Evolutionary conservation across 2,888 invertebrate species (phyloP).

Genomic region (Cerceris ruficornis): DNA sequence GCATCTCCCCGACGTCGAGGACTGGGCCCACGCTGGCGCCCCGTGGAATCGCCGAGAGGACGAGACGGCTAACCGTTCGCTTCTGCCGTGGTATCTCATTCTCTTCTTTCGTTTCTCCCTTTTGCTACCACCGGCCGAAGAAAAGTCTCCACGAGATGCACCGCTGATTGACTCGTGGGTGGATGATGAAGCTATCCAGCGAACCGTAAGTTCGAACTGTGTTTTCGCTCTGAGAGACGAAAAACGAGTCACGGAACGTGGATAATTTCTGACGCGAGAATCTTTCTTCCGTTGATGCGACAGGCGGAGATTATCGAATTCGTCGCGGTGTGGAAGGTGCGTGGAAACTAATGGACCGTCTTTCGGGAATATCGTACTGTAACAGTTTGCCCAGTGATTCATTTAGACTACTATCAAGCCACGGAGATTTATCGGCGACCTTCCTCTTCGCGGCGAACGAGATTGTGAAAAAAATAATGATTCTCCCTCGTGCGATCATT

Average conservation of each 20-base stretch:
- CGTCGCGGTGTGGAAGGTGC: too few relatives aligned
- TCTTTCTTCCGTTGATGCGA: not conserved
- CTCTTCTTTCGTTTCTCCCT: not conserved
- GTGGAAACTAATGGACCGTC: too few relatives aligned
- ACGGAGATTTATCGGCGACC: too few relatives aligned
- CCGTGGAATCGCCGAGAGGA: constrained; percentile 16
- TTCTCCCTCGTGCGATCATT: too few relatives aligned
- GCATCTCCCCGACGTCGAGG: constrained; percentile 48
- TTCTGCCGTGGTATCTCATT: not conserved
- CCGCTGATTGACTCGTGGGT: constrained; percentile 31
- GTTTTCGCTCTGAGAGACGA: not conserved
- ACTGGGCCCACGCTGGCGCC: not conserved
- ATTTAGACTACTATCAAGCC: too few relatives aligned
- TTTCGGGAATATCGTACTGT: too few relatives aligned
- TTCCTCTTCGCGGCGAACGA: too few relatives aligned
- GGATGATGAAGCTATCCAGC: constrained; percentile 45
- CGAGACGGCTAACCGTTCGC: not conserved
- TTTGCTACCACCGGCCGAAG: constrained; percentile 13
- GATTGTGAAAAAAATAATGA: too few relatives aligned
- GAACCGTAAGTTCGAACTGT: constrained; percentile 6
- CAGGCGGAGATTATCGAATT: not conserved
- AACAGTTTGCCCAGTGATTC: too few relatives aligned
- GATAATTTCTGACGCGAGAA: not conserved
- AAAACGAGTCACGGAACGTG: constrained; percentile 17
- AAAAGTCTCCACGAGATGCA: constrained; percentile 5